Conservation (phyloP, 2,797 vertebrate genomes). For the Pteropus rufus region DNA sequence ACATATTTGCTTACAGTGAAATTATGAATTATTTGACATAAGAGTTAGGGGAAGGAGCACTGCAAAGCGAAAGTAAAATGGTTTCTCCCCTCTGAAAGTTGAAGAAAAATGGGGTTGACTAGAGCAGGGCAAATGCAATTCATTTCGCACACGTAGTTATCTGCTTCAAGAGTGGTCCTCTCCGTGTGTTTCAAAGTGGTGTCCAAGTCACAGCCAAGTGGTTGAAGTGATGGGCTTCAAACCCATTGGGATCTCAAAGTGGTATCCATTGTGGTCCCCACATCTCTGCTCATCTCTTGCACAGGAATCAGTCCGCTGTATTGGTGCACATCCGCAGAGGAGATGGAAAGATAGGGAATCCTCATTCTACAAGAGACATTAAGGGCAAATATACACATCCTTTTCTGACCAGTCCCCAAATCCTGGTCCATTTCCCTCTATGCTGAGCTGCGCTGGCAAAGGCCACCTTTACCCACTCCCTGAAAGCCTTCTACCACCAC, state of each 20-base stretch:
- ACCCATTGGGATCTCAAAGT: too few relatives aligned
- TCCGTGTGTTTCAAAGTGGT: too few relatives aligned
- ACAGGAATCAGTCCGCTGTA: neutral
- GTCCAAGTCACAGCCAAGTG: too few relatives aligned
- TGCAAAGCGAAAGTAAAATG: neutral
- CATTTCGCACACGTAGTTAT: neutral
- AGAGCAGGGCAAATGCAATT: neutral
- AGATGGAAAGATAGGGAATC: neutral
- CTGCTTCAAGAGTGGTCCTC: neutral
- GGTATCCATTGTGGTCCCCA: neutral
- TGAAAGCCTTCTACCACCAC: neutral
- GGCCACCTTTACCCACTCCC: neutral
- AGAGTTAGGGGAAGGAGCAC: neutral
- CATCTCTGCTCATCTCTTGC: neutral
- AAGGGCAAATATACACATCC: neutral
- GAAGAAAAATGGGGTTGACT: neutral
- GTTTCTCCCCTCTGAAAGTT: neutral
- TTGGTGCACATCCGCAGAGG: neutral
- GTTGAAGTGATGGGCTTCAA: too few relatives aligned
- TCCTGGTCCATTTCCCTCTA: neutral
- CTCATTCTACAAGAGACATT: neutral
- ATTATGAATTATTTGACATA: neutral
- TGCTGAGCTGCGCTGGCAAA: neutral
- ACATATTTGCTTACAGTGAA: neutral
- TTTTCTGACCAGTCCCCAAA: neutral